These are phyloP conservation scores for Antennarius striatus DNA, from an alignment of 2,113 vertebrate species.

Conservation along the genomic window DNA sequence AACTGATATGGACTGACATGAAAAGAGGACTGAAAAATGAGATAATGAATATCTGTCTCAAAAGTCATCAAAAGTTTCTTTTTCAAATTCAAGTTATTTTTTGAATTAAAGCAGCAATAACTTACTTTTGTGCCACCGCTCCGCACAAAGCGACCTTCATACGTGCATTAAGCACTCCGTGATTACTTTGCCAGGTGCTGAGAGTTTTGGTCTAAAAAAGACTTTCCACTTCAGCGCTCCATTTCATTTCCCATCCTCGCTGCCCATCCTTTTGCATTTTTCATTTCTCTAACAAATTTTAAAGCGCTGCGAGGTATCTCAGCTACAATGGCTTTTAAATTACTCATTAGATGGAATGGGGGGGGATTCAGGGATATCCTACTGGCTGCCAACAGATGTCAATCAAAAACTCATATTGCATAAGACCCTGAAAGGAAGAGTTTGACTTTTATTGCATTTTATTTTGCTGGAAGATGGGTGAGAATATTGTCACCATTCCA, in stretches of 20 bases:
- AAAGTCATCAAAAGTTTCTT: too few relatives aligned
- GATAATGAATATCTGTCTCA: neutral
- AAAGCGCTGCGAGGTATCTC: neutral
- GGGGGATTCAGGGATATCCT: neutral
- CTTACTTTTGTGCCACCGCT: neutral
- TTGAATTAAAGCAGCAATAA: conserved; percentile 11
- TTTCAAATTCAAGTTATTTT: too few relatives aligned
- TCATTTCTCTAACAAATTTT: neutral
- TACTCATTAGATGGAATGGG: neutral
- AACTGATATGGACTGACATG: neutral
- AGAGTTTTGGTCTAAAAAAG: conserved; percentile 28
- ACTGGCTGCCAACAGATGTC: neutral
- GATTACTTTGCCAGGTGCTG: conserved; percentile 47
- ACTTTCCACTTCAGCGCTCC: conserved; percentile 22
- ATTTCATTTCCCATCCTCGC: conserved; percentile 16
- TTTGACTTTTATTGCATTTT: too few relatives aligned
- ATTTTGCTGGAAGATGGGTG: neutral
- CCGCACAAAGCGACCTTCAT: conserved; percentile 3
- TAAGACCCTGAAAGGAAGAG: neutral
- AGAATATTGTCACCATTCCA: neutral
- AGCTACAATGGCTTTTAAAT: neutral
- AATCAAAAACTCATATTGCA: neutral
- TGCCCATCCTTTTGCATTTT: neutral
- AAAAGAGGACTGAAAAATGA: conserved; percentile 8
- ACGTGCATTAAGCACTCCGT: conserved; percentile 17